phyloP scores from a whole-genome alignment of 2,888 invertebrate genomes.

The Sesamia inferens region DNA sequence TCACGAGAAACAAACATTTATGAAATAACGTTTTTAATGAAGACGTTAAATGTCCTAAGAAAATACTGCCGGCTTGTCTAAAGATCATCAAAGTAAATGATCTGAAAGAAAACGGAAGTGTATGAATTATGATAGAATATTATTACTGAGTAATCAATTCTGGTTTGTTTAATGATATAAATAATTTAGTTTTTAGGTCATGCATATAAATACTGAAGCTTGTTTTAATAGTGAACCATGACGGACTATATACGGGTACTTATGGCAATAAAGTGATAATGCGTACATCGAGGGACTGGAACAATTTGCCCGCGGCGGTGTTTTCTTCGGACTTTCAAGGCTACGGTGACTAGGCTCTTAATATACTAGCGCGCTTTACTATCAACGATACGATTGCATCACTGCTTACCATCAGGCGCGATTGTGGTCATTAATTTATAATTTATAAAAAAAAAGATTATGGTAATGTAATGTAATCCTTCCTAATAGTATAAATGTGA shows the following conservation, averaged over 20 bases:
- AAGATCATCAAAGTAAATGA: slow-evolving; percentile 28
- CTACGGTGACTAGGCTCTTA: too few relatives aligned
- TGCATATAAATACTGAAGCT: background rate
- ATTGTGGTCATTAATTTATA: too few relatives aligned
- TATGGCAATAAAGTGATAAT: too few relatives aligned
- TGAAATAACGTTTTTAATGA: slow-evolving; percentile 25
- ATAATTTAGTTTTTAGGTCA: background rate
- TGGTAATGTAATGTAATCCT: background rate
- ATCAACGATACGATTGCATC: too few relatives aligned
- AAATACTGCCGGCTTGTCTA: slow-evolving; percentile 23
- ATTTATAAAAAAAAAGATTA: background rate
- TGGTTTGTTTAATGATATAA: background rate
- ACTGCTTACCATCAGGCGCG: too few relatives aligned
- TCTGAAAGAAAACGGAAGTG: slow-evolving; percentile 11
- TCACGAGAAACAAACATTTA: slow-evolving; percentile 38
- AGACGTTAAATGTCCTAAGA: slow-evolving; percentile 22
- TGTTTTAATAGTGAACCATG: background rate
- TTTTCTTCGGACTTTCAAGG: too few relatives aligned
- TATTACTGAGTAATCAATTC: slow-evolving; percentile 11
- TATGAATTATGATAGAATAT: slow-evolving; percentile 3
- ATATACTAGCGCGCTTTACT: too few relatives aligned
- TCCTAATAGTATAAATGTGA: too few relatives aligned
- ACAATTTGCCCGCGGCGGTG: too few relatives aligned
- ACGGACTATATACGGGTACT: too few relatives aligned
- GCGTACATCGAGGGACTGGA: too few relatives aligned